Evolutionary conservation across 1,140 invertebrate genomes (phyloP).

Genomic region (Ceratina japonica): DNA sequence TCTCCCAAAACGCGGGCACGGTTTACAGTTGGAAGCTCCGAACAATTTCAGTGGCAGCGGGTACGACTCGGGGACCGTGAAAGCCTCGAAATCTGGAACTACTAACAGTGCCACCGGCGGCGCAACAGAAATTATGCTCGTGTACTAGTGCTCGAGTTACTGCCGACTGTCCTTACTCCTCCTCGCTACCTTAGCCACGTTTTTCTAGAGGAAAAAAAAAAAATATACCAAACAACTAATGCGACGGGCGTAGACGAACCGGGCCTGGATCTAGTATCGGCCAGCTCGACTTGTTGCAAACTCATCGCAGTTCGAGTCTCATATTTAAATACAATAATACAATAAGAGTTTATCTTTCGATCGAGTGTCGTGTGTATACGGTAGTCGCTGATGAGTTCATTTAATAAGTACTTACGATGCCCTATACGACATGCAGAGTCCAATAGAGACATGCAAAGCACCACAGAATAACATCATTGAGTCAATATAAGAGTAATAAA

Average conservation of each 20-base stretch:
- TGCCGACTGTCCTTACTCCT: conserved; percentile 42
- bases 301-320: background rate
- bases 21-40: background rate
- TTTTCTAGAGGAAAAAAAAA: conserved; percentile 32
- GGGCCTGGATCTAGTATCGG: conserved; percentile 41
- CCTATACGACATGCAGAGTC: conserved; percentile 78
- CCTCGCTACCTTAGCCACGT: conserved; percentile 22
- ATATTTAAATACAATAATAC: background rate
- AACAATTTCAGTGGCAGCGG: too few species aligned
- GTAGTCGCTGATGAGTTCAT: conserved; percentile 67
- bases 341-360: background rate
- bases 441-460: conserved; percentile 79
- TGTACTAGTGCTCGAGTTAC: background rate
- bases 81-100: background rate
- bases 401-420: conserved; percentile 77
- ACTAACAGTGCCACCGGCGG: too few species aligned
- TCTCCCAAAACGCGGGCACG: background rate
- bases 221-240: conserved; percentile 3
- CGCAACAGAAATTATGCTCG: too few species aligned
- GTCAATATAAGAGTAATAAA: conserved; percentile 73
- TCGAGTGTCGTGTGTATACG: conserved; percentile 63
- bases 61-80: background rate
- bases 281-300: conserved; percentile 14
- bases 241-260: conserved; percentile 3
- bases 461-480: conserved; percentile 77